These are phyloP conservation scores for Mesembrinibis cayennensis DNA, from an alignment of 2,113 vertebrate species.

Conservation along the genomic window DNA sequence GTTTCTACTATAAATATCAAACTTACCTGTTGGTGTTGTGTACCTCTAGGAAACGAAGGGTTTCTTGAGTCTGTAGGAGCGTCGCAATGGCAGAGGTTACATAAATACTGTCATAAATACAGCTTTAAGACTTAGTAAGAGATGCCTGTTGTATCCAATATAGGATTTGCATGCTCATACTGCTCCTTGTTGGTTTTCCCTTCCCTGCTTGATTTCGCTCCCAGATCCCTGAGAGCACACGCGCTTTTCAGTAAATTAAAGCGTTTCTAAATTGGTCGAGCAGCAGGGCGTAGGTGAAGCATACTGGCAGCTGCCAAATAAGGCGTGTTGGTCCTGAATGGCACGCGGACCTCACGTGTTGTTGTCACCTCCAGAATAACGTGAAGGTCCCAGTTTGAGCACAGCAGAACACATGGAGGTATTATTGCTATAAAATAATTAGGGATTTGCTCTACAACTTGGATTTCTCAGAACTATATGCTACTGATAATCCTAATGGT, in stretches of 20 bases:
- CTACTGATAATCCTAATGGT: not conserved
- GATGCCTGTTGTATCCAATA: accelerated
- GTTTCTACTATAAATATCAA: not conserved
- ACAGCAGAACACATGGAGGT: accelerated
- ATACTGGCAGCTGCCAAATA: not conserved
- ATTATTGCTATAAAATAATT: not conserved
- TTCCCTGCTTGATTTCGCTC: accelerated
- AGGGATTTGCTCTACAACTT: not conserved
- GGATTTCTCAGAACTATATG: not conserved
- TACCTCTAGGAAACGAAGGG: accelerated
- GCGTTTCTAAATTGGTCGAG: not conserved
- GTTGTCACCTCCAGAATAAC: not conserved
- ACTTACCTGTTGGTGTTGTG: accelerated
- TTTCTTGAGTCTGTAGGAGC: not conserved
- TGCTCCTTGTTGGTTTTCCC: not conserved
- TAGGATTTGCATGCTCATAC: accelerated
- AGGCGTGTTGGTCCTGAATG: too few species aligned
- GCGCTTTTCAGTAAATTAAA: accelerated
- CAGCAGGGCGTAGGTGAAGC: accelerated
- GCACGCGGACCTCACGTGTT: accelerated
- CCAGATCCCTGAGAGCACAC: too few species aligned
- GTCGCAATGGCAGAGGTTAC: accelerated
- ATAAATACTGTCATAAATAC: accelerated
- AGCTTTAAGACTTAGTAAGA: not conserved
- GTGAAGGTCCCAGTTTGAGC: not conserved